These are phyloP conservation scores for Leucoraja erinaceus DNA, from an alignment of 2,113 vertebrate species.

Conservation along the genomic window DNA sequence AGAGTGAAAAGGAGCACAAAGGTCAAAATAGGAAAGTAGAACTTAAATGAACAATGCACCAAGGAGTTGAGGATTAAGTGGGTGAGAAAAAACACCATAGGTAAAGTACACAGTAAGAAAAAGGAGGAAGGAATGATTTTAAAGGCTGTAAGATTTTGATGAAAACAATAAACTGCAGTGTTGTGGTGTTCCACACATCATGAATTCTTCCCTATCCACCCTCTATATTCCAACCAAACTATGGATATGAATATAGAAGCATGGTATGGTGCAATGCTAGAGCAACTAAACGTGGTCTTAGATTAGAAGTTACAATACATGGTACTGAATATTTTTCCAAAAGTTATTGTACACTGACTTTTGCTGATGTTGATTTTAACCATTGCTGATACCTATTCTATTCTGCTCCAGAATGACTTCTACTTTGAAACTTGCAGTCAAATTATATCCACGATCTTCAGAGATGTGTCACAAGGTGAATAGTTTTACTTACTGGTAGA, in stretches of 20 bases:
- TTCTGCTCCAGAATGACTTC: not conserved
- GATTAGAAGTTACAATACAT: not conserved
- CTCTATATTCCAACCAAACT: not conserved
- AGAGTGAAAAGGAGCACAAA: too few relatives aligned
- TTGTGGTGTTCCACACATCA: not conserved
- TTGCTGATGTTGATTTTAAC: not conserved
- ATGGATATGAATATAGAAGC: not conserved
- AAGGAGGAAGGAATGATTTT: not conserved
- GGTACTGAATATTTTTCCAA: not conserved
- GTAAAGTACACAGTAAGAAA: too few relatives aligned
- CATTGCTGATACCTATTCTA: not conserved
- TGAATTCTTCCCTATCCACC: not conserved
- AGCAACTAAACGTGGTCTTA: not conserved
- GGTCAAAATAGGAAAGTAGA: too few relatives aligned
- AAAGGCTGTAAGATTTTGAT: not conserved
- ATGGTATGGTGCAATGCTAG: not conserved
- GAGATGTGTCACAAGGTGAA: not conserved
- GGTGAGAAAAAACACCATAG: too few relatives aligned
- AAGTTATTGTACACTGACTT: not conserved
- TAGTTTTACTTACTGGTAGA: constrained; percentile 57
- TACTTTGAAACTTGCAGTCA: not conserved
- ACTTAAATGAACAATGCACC: too few relatives aligned
- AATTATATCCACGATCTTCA: not conserved
- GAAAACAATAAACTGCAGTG: not conserved
- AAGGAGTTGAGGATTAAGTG: not conserved